Percentiles rank a stretch among this genome's conserved stretches.
Evolutionary conservation across 2,888 invertebrate genomes (phyloP).

Genomic region (Microctonus brassicae): DNA sequence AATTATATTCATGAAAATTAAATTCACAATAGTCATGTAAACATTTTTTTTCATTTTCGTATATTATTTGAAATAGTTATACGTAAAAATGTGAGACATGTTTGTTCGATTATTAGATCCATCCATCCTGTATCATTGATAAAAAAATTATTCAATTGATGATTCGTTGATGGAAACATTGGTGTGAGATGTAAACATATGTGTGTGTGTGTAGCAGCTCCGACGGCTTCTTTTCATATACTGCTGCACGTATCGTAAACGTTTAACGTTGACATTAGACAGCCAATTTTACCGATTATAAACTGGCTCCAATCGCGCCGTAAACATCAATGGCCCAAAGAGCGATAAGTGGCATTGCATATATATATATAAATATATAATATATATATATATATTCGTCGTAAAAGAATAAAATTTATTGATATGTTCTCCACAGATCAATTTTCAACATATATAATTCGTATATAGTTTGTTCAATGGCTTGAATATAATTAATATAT

Average conservation of each 20-base stretch:
- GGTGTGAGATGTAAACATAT: neutral
- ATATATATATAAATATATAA: neutral
- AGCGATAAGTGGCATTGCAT: slow-evolving; percentile 3
- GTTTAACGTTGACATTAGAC: slow-evolving; percentile 54
- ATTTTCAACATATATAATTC: neutral
- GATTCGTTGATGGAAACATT: neutral
- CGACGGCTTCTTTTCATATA: slow-evolving; percentile 30
- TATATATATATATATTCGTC: too few species aligned
- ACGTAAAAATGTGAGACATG: too few species aligned
- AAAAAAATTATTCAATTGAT: neutral
- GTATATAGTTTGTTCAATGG: neutral
- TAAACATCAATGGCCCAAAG: slow-evolving; percentile 42
- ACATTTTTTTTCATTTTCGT: neutral
- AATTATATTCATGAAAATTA: neutral
- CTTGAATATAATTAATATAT: neutral
- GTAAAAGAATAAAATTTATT: neutral
- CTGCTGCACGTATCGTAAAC: slow-evolving; percentile 54
- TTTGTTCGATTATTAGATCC: too few species aligned
- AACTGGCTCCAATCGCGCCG: slow-evolving; percentile 39
- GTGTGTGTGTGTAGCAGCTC: neutral
- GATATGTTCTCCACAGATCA: neutral
- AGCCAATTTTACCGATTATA: slow-evolving; percentile 50
- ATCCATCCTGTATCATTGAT: too few species aligned
- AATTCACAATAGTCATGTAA: neutral
- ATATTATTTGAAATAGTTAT: neutral